A percentile compares a stretch with the other conserved stretches of the same genome.
Conservation (phyloP, 2,888 invertebrate genomes). For the Drosophila rubida region DNA sequence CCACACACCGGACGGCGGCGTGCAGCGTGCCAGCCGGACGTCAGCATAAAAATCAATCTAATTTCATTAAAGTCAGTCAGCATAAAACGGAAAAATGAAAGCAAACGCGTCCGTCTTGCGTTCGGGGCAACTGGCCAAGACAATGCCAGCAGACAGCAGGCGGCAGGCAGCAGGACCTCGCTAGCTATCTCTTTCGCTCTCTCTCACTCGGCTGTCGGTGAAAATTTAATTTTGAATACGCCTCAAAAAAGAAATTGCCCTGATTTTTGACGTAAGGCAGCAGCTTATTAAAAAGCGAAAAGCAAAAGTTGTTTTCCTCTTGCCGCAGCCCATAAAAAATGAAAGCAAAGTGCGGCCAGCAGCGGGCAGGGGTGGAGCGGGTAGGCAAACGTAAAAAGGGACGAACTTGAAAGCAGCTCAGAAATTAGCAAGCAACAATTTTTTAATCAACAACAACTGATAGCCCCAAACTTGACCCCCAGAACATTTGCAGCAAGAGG, state of each 20-base stretch:
- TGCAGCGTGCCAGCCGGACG: conserved; percentile 47
- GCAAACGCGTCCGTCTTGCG: conserved; percentile 1
- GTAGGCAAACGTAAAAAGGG: not conserved
- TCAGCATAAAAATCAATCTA: conserved; percentile 75
- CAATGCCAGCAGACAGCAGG: conserved; percentile 38
- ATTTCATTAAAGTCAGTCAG: conserved; percentile 76
- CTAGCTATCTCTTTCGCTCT: too few relatives aligned
- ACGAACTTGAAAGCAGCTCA: not conserved
- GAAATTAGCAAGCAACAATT: not conserved
- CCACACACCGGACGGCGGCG: conserved; percentile 3
- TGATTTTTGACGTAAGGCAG: conserved; percentile 27
- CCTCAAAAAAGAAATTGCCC: conserved; percentile 22
- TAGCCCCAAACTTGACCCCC: not conserved
- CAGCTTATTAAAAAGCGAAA: conserved; percentile 42
- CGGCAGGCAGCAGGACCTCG: too few relatives aligned
- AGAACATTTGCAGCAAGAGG: too few relatives aligned
- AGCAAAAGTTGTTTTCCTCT: conserved; percentile 1
- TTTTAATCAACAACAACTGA: not conserved
- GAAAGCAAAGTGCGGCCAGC: not conserved
- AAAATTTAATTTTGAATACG: conserved; percentile 57
- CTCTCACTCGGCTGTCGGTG: not conserved
- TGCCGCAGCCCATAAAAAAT: not conserved
- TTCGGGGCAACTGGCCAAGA: conserved; percentile 22
- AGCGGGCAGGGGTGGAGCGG: too few relatives aligned
- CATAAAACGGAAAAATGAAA: conserved; percentile 40